Evolutionary conservation across 2,797 vertebrate species (phyloP).

Genomic region (Centropyge bicolor): DNA sequence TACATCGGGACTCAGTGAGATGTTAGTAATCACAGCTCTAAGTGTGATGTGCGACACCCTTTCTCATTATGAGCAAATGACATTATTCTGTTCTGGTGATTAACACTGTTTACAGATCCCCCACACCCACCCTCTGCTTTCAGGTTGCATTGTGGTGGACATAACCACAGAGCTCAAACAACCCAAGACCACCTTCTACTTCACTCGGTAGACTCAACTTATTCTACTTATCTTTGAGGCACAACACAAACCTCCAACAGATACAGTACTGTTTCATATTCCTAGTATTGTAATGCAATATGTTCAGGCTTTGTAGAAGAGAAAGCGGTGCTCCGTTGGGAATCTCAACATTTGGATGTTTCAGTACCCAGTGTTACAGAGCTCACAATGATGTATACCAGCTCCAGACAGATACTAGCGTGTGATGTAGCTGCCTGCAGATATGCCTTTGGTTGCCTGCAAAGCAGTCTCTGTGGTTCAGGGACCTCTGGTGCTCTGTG

Average conservation of each 20-base stretch:
- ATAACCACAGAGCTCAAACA: slow-evolving; percentile 39
- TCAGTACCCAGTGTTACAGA: slow-evolving; percentile 71
- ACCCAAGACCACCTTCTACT: slow-evolving; percentile 52
- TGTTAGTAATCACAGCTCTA: slow-evolving; percentile 75
- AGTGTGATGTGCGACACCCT: slow-evolving; percentile 70
- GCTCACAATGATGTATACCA: slow-evolving; percentile 75
- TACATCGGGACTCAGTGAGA: slow-evolving; percentile 75
- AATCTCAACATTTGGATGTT: slow-evolving; percentile 73
- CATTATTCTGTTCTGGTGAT: slow-evolving; percentile 74
- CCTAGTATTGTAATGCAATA: slow-evolving; percentile 75
- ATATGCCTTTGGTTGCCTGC: slow-evolving; percentile 79
- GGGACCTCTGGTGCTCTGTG: slow-evolving; percentile 76
- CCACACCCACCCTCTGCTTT: background rate
- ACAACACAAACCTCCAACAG: slow-evolving; percentile 67
- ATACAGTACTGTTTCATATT: slow-evolving; percentile 65
- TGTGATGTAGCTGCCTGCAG: slow-evolving; percentile 80
- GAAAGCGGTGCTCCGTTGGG: slow-evolving; percentile 75
- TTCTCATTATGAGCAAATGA: slow-evolving; percentile 75
- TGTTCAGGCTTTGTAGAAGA: slow-evolving; percentile 75
- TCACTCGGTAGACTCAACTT: slow-evolving; percentile 50
- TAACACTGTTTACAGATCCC: slow-evolving; percentile 61
- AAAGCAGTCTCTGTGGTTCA: slow-evolving; percentile 76
- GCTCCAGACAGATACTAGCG: slow-evolving; percentile 65
- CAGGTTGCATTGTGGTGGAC: slow-evolving; percentile 16
- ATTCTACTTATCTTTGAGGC: slow-evolving; percentile 69